Conservation (phyloP, 2,113 vertebrate genomes). For the Natator depressus region DNA sequence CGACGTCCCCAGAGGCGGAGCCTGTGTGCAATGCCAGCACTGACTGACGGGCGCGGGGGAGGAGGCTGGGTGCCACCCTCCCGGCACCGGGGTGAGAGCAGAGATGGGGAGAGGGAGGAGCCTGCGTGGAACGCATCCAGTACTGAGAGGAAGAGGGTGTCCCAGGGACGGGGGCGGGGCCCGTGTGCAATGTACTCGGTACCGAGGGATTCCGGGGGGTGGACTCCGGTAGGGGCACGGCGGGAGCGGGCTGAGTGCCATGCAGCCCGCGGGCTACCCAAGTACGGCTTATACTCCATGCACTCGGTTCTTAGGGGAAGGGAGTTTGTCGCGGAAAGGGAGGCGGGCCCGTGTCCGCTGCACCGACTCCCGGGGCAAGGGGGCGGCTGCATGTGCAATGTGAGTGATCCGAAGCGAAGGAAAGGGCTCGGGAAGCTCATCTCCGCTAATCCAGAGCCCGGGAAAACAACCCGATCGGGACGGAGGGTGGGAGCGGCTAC, state of each 20-base stretch:
- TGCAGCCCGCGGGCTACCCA: too few species aligned
- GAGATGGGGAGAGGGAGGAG: background rate
- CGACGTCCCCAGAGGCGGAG: background rate
- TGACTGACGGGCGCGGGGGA: background rate
- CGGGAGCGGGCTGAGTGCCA: too few species aligned
- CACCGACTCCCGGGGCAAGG: background rate
- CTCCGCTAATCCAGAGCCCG: background rate
- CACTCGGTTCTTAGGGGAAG: too few species aligned
- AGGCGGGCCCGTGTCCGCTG: background rate
- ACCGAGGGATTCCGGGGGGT: background rate
- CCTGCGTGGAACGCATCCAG: conserved; percentile 21
- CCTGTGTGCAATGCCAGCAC: background rate
- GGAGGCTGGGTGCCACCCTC: background rate
- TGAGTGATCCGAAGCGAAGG: background rate
- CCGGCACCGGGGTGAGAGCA: background rate
- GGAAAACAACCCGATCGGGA: too few species aligned
- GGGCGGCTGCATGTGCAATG: background rate
- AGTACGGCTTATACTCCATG: too few species aligned
- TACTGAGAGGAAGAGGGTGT: background rate
- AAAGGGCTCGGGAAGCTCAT: background rate
- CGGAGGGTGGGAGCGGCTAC: background rate
- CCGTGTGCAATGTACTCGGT: background rate
- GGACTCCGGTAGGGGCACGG: background rate
- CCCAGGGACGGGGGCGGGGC: background rate
- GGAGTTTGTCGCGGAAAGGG: background rate